Base-by-base conservation (phyloP, 1,140 invertebrate genomes). In the Drosophila parabipectinata region DNA sequence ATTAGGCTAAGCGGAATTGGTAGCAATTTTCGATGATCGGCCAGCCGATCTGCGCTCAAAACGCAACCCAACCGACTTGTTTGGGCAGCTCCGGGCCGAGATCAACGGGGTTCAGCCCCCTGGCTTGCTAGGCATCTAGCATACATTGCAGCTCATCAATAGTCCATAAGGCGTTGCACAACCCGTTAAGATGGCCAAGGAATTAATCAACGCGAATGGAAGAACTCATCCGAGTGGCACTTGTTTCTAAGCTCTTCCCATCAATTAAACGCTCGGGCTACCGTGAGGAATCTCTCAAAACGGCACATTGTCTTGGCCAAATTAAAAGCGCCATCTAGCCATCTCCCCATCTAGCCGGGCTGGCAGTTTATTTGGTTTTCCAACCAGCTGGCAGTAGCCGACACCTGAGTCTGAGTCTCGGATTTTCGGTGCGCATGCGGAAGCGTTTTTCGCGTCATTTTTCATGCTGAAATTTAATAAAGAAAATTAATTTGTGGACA, bases 381-480 rank as follows among this genome's bases (percentile, higher is more conserved):
- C 18, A 21, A 47, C 15, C 15, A 21, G 9, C 55, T 12, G 44
- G 26, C 37, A 41, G 45, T 39, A 53, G 64, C 66, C 79, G 81
- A 84, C 82, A 85, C 82, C 82, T 85, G 79, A 84, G 80, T 80
- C 82, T 85, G 79, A 84, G 80, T 80, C 77, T 58, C 26, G 69
- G 48, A 50, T 60, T 39, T 69, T 72, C 53, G 57, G 45, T 79
- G 81, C 83, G 72, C 84, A 88, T 83, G 83, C 83, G 83, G 83
- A 88, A 88, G 83, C 83, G 84, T 88, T 88, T 88, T 89, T 83
- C 79, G 79, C 83, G 83, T 88, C 83, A 88, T 88, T 88, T 88
- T 88, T 88, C 83, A 88, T 88, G 83, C 83, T 89, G 84, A 88
- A 88, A 88, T 88, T 88, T 88, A 88, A 88, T 88, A 88, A 88